Percentiles rank a stretch among this genome's conserved stretches.
phyloP scores from a whole-genome alignment of 2,888 invertebrate genomes.

The Oegoconia quadripuncta region DNA sequence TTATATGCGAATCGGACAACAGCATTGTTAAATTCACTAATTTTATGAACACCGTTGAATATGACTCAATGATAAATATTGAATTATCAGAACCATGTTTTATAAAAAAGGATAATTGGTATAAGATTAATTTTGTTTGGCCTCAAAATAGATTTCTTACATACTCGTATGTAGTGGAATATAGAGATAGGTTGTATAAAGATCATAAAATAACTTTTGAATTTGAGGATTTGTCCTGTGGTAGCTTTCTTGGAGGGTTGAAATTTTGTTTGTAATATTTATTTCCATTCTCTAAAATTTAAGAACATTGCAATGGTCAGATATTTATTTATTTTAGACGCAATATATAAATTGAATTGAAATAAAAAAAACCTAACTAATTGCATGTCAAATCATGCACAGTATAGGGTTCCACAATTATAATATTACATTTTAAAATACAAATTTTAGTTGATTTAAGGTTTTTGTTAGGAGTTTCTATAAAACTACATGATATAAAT shows the following conservation, averaged over 20 bases:
- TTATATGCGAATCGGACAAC: conserved; percentile 55
- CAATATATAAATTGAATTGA: too few relatives aligned
- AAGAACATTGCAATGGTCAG: too few relatives aligned
- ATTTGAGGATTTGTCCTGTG: conserved; percentile 70
- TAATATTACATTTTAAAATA: too few relatives aligned
- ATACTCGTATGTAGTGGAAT: conserved; percentile 62
- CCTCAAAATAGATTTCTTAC: conserved; percentile 44
- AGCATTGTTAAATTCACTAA: conserved; percentile 52
- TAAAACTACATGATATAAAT: too few relatives aligned
- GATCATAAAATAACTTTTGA: conserved; percentile 57
- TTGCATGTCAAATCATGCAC: too few relatives aligned
- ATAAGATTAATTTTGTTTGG: conserved; percentile 65
- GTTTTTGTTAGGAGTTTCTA: too few relatives aligned
- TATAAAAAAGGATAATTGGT: conserved; percentile 65
- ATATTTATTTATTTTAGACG: too few relatives aligned
- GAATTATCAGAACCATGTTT: conserved; percentile 61
- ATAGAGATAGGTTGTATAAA: conserved; percentile 49
- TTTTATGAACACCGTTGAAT: conserved; percentile 58
- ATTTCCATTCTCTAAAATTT: background rate
- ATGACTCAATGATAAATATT: conserved; percentile 64
- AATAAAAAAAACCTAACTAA: too few relatives aligned
- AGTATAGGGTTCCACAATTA: too few relatives aligned
- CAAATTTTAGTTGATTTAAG: too few relatives aligned
- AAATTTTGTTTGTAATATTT: conserved; percentile 58
- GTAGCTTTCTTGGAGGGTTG: conserved; percentile 65